Conservation (phyloP, 2,113 vertebrate genomes). For the Periophthalmus modestus region DNA sequence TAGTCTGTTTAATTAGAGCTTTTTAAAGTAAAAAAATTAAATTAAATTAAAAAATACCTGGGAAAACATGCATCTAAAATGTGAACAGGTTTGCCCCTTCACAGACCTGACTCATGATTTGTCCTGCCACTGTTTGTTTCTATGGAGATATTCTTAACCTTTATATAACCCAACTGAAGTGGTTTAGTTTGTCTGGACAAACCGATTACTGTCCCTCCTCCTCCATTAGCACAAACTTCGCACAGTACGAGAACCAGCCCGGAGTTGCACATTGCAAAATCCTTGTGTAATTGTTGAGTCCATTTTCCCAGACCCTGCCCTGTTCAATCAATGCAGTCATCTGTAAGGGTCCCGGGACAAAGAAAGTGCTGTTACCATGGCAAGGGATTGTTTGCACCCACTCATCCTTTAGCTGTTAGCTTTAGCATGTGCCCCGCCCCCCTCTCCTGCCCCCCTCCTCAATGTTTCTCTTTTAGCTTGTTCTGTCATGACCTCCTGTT, state of each 20-base stretch:
- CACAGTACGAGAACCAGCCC: slow-evolving; percentile 45
- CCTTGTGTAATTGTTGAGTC: slow-evolving; percentile 64
- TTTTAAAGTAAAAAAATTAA: too few relatives aligned
- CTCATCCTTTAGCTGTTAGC: slow-evolving; percentile 54
- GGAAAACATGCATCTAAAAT: too few relatives aligned
- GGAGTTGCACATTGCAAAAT: slow-evolving; percentile 47
- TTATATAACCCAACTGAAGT: background rate
- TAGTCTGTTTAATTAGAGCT: too few relatives aligned
- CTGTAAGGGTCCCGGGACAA: slow-evolving; percentile 68
- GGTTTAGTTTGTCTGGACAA: background rate
- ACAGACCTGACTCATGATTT: too few relatives aligned
- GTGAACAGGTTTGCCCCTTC: too few relatives aligned
- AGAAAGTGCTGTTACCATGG: slow-evolving; percentile 67
- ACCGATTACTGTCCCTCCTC: background rate
- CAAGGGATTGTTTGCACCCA: slow-evolving; percentile 78
- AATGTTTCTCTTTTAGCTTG: background rate
- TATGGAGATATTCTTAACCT: background rate
- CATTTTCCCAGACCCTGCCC: slow-evolving; percentile 51
- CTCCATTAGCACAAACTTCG: slow-evolving; percentile 15
- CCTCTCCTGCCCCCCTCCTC: background rate
- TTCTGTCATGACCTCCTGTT: slow-evolving; percentile 22
- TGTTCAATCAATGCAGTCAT: slow-evolving; percentile 66
- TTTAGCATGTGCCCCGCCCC: slow-evolving; percentile 44
- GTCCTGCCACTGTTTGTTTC: background rate
- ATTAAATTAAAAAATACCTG: too few relatives aligned